phyloP scores from a whole-genome alignment of 2,888 invertebrate genomes.

The Sepioteuthis lessoniana region DNA sequence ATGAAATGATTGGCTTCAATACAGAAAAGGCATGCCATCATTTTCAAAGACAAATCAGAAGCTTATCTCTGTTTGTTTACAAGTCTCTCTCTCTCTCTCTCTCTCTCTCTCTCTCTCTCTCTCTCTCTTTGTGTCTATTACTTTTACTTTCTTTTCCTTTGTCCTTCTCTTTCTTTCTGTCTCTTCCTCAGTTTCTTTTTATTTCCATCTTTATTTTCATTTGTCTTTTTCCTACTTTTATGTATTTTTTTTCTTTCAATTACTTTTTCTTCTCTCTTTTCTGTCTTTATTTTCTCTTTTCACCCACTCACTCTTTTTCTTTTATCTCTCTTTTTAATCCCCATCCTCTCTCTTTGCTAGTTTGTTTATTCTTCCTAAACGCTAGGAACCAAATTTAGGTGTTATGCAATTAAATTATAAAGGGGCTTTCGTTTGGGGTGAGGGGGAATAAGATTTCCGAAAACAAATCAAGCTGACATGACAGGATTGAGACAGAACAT shows the following conservation, averaged over 20 bases:
- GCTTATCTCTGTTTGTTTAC: neutral
- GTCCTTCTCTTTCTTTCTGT: too few species aligned
- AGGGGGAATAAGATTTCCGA: neutral
- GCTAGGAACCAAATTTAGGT: neutral
- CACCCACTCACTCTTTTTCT: neutral
- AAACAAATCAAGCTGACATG: neutral
- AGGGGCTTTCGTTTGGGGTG: rapidly evolving
- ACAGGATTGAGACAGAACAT: neutral
- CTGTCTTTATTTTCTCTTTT: neutral
- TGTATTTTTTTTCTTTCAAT: neutral
- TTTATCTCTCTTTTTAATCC: neutral
- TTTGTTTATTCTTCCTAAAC: neutral
- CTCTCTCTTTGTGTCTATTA: too few species aligned
- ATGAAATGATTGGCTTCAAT: too few species aligned
- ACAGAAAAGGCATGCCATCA: neutral
- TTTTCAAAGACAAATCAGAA: neutral
- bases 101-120: neutral
- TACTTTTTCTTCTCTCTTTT: neutral
- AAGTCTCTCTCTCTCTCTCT: neutral
- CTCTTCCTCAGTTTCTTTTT: too few species aligned
- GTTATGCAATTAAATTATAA: neutral
- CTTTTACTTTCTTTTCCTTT: too few species aligned
- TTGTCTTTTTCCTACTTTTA: too few species aligned
- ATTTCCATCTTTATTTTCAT: too few species aligned
- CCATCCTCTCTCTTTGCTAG: neutral